These are phyloP conservation scores for Ascaphus truei DNA, from an alignment of 2,113 vertebrate species.

Conservation along the genomic window DNA sequence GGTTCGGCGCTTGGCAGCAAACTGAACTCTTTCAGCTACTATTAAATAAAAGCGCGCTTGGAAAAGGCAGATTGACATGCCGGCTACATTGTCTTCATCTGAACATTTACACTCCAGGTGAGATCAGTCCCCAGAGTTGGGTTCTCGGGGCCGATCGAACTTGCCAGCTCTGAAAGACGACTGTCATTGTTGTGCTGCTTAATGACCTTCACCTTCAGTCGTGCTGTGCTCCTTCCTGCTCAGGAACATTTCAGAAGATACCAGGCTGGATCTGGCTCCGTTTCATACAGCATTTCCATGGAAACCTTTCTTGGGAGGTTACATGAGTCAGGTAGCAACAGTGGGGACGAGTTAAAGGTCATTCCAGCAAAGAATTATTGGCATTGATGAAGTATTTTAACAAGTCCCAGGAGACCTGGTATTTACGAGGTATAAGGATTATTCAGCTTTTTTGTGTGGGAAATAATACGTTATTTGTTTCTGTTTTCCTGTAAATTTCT, in stretches of 20 bases:
- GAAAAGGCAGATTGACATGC: slow-evolving; percentile 52
- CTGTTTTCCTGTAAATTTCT: too few relatives aligned
- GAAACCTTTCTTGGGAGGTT: slow-evolving; percentile 68
- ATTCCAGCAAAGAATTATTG: slow-evolving; percentile 49
- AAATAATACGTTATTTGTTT: too few relatives aligned
- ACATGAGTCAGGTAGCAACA: slow-evolving; percentile 61
- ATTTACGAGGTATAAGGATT: slow-evolving; percentile 44
- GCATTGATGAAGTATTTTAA: slow-evolving; percentile 61
- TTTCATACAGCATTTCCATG: slow-evolving; percentile 58
- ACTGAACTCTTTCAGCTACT: slow-evolving; percentile 33
- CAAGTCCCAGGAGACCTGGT: slow-evolving; percentile 53
- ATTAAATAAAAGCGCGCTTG: slow-evolving; percentile 43
- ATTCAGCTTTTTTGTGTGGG: not conserved
- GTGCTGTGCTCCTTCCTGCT: slow-evolving; percentile 40
- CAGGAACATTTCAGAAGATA: slow-evolving; percentile 62
- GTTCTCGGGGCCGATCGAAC: not conserved
- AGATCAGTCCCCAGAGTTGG: not conserved
- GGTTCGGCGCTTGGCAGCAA: slow-evolving; percentile 48
- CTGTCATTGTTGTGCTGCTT: not conserved
- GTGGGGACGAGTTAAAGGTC: slow-evolving; percentile 65
- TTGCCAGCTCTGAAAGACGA: slow-evolving; percentile 15
- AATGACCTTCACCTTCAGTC: slow-evolving; percentile 15
- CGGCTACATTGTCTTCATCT: slow-evolving; percentile 27
- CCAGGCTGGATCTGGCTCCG: slow-evolving; percentile 45
- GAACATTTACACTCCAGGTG: not conserved